Evolutionary conservation across 2,797 vertebrate species (phyloP).

Genomic region (Tapera naevia): DNA sequence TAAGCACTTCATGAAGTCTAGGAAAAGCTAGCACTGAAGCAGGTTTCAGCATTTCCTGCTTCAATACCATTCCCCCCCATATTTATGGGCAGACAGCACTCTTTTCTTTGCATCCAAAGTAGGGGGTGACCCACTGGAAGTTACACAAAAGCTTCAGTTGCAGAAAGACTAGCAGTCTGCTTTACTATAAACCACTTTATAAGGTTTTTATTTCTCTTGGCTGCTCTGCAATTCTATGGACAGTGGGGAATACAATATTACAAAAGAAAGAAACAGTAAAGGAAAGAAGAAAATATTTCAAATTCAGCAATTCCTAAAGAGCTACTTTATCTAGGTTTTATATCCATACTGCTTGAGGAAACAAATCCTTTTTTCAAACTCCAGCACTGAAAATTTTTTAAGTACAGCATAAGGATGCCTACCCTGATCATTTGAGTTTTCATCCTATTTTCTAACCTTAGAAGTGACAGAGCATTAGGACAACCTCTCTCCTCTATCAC

Average conservation of each 20-base stretch:
- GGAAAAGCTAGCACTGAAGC: neutral
- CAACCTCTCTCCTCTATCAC: neutral
- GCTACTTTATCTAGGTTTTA: neutral
- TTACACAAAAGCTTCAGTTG: neutral
- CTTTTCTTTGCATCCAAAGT: neutral
- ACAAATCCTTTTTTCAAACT: neutral
- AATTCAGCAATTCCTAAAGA: neutral
- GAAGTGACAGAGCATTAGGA: neutral
- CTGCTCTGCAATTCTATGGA: neutral
- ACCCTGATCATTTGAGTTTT: neutral
- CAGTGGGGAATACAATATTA: neutral
- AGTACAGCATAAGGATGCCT: neutral
- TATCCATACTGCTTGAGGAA: neutral
- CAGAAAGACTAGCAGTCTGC: neutral
- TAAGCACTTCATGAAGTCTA: neutral
- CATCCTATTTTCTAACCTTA: neutral
- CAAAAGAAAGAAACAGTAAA: neutral
- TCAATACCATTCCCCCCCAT: neutral
- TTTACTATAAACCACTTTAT: neutral
- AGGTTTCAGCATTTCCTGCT: neutral
- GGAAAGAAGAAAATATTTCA: neutral
- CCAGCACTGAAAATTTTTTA: neutral
- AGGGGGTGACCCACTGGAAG: neutral
- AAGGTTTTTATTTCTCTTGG: neutral
- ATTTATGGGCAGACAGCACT: neutral